These are phyloP conservation scores for Eidolon helvum DNA, from an alignment of 2,113 vertebrate genomes.

Conservation along the genomic window DNA sequence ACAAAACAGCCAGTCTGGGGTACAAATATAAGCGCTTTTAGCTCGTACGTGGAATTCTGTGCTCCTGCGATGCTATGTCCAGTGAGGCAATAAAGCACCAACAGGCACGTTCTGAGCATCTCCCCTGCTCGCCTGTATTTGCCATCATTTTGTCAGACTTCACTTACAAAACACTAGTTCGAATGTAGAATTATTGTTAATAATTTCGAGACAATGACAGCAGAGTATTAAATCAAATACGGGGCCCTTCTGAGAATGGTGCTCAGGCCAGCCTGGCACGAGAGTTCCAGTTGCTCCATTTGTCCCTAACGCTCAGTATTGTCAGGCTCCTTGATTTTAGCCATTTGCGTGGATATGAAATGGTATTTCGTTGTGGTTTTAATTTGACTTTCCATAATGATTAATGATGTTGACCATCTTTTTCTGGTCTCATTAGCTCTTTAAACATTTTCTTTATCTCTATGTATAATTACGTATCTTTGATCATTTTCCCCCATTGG, in stretches of 20 bases:
- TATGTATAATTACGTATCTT: neutral
- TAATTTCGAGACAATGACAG: neutral
- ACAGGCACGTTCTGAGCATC: neutral
- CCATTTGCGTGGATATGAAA: neutral
- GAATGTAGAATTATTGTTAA: neutral
- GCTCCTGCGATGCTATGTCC: neutral
- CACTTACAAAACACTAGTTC: neutral
- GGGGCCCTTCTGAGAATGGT: neutral
- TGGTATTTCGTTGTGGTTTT: neutral
- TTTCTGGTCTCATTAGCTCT: neutral
- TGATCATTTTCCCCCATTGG: neutral
- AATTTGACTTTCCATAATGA: neutral
- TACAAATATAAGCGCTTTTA: neutral
- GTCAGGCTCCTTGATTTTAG: neutral
- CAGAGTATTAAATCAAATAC: neutral
- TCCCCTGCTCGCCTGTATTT: neutral
- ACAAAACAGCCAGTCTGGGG: neutral
- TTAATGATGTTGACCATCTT: neutral
- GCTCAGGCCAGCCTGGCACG: neutral
- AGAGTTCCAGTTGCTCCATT: neutral
- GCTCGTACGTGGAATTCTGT: neutral
- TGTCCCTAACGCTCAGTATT: neutral
- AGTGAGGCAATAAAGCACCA: neutral
- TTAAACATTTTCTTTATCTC: neutral
- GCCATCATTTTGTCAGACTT: neutral